These are phyloP conservation scores for Trypoxylon attenuatum DNA, from an alignment of 2,888 invertebrate species.

Conservation along the genomic window DNA sequence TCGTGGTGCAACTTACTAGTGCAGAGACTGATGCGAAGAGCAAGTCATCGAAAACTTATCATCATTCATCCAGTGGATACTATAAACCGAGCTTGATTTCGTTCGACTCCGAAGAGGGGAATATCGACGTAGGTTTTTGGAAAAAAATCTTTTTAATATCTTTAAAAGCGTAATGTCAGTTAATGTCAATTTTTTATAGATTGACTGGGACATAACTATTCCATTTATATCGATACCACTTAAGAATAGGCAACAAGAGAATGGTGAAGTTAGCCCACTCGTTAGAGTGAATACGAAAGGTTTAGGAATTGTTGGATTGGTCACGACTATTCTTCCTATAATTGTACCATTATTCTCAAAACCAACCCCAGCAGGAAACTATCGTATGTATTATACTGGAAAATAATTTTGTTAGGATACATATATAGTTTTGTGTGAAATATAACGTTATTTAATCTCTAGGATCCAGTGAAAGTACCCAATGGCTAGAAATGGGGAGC, in stretches of 20 bases:
- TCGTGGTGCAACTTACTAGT: background rate
- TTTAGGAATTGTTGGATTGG: slow-evolving; percentile 77
- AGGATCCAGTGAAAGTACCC: slow-evolving; percentile 57
- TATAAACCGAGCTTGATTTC: slow-evolving; percentile 75
- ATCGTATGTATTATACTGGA: slow-evolving; percentile 35
- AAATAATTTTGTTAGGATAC: background rate
- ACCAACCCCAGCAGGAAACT: too few relatives aligned
- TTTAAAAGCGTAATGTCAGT: background rate
- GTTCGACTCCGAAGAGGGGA: slow-evolving; percentile 77
- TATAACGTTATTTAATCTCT: slow-evolving; percentile 6
- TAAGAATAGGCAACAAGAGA: slow-evolving; percentile 75
- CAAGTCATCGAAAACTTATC: background rate
- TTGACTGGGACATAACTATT: slow-evolving; percentile 80
- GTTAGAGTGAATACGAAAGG: slow-evolving; percentile 80
- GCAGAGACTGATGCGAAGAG: background rate
- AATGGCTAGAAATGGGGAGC: slow-evolving; percentile 56
- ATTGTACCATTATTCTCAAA: slow-evolving; percentile 75
- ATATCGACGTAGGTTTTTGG: slow-evolving; percentile 75
- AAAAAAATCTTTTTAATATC: background rate
- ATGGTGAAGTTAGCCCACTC: slow-evolving; percentile 73
- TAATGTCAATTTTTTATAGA: slow-evolving; percentile 71
- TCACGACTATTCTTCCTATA: slow-evolving; percentile 77
- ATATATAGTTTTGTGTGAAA: background rate
- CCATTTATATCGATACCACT: slow-evolving; percentile 83
- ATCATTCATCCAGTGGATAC: slow-evolving; percentile 7